A percentile compares a stretch with the other conserved stretches of the same genome.
Conservation (phyloP, 2,113 vertebrate species). For the Oryzias woworae region DNA sequence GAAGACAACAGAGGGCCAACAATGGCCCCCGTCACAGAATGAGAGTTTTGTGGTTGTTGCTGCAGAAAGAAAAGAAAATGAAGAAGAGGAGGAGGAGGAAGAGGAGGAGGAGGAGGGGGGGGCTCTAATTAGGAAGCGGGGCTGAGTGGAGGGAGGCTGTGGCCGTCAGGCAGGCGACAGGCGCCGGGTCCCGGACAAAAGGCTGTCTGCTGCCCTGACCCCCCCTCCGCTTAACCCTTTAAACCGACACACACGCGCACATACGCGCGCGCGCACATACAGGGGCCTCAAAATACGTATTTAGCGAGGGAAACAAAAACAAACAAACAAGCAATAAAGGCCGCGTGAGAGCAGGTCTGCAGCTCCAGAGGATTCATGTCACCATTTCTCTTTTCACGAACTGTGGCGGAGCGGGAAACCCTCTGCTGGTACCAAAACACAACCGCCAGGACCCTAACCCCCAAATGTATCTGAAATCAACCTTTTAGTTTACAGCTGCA, state of each 20-base stretch:
- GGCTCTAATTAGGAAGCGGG: conserved; percentile 78
- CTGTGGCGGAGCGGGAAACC: too few species aligned
- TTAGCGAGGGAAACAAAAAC: neutral
- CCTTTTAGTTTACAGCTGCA: too few species aligned
- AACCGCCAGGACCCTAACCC: too few species aligned
- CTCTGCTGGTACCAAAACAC: too few species aligned
- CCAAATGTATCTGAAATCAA: too few species aligned
- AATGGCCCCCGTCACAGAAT: conserved; percentile 76
- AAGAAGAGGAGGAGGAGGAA: conserved; percentile 51
- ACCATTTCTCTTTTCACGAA: too few species aligned
- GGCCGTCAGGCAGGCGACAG: conserved; percentile 83
- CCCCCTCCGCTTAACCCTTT: conserved; percentile 76
- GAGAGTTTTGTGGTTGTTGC: conserved; percentile 77
- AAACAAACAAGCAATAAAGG: neutral
- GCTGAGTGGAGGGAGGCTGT: conserved; percentile 77
- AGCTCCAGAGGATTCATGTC: too few species aligned
- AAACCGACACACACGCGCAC: conserved; percentile 47
- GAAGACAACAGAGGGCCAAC: conserved; percentile 78
- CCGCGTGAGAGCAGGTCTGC: too few species aligned
- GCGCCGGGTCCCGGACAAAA: conserved; percentile 80
- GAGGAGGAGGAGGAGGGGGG: conserved; percentile 23
- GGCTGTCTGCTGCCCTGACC: conserved; percentile 80
- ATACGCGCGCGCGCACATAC: conserved; percentile 37
- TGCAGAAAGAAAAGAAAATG: conserved; percentile 72
- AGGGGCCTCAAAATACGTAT: conserved; percentile 29